A percentile compares a stretch with the other conserved stretches of the same genome.
These are phyloP conservation scores for Bambusicola thoracicus DNA, from an alignment of 2,113 vertebrate genomes.

Conservation along the genomic window DNA sequence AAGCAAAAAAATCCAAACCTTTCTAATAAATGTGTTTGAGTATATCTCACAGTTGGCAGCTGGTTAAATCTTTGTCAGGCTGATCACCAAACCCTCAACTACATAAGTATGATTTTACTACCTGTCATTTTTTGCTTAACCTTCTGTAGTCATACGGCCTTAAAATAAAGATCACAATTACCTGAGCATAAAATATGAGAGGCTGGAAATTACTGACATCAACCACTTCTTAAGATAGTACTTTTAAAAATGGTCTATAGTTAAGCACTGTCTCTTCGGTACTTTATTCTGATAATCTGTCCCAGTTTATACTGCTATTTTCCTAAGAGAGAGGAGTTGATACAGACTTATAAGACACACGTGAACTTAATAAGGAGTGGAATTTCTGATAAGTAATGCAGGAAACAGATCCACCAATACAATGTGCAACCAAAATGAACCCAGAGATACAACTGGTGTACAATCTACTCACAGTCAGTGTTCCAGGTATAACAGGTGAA, in stretches of 20 bases:
- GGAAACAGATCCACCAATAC: neutral
- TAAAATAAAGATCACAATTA: neutral
- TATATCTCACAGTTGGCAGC: neutral
- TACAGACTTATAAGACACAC: neutral
- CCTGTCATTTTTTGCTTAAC: neutral
- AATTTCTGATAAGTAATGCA: neutral
- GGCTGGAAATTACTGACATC: neutral
- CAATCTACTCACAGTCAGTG: slow-evolving; percentile 84
- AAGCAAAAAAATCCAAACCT: neutral
- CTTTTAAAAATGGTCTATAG: too few relatives aligned
- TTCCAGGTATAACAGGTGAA: slow-evolving; percentile 87
- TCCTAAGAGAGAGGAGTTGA: neutral
- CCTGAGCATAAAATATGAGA: neutral
- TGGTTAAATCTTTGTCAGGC: neutral
- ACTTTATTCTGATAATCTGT: neutral
- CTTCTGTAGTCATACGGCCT: neutral
- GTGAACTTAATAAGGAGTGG: neutral
- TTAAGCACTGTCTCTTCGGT: neutral
- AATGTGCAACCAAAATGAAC: neutral
- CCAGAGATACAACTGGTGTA: neutral
- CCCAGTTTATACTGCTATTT: neutral
- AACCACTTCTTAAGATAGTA: neutral
- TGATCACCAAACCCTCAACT: neutral
- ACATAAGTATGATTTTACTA: neutral
- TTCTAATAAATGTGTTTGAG: neutral